These are phyloP conservation scores for Bradypus variegatus DNA, from an alignment of 2,797 vertebrate species.

Conservation along the genomic window DNA sequence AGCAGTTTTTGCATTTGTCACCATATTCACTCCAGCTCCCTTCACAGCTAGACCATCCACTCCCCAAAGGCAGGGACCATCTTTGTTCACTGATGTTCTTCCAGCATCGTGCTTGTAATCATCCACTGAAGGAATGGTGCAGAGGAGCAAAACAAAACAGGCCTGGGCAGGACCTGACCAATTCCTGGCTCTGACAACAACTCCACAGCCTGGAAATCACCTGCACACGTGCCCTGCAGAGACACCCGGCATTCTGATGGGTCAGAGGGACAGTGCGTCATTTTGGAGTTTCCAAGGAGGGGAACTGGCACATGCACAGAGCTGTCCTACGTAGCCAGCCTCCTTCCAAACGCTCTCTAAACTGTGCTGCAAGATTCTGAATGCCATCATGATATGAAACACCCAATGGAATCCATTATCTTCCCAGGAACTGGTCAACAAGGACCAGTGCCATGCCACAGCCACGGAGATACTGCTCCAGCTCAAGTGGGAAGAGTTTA, in stretches of 20 bases:
- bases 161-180: background rate
- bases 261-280: background rate
- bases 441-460: background rate
- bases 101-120: too few species aligned
- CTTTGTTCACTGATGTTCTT: background rate
- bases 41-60: background rate
- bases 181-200: background rate
- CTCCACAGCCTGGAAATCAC: background rate
- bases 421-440: background rate
- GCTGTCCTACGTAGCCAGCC: slow-evolving; percentile 18
- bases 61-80: rapidly evolving
- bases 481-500: background rate
- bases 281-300: background rate
- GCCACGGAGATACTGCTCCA: background rate
- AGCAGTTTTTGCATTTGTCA: rapidly evolving
- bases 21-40: background rate
- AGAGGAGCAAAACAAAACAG: background rate
- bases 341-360: background rate
- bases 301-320: background rate
- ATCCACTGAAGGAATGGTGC: background rate
- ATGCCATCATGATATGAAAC: background rate
- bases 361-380: background rate
- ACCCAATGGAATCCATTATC: rapidly evolving
- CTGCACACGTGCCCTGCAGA: background rate
- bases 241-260: background rate